Evolutionary conservation across 2,888 invertebrate species (phyloP).

Genomic region (Nebria brevicollis): DNA sequence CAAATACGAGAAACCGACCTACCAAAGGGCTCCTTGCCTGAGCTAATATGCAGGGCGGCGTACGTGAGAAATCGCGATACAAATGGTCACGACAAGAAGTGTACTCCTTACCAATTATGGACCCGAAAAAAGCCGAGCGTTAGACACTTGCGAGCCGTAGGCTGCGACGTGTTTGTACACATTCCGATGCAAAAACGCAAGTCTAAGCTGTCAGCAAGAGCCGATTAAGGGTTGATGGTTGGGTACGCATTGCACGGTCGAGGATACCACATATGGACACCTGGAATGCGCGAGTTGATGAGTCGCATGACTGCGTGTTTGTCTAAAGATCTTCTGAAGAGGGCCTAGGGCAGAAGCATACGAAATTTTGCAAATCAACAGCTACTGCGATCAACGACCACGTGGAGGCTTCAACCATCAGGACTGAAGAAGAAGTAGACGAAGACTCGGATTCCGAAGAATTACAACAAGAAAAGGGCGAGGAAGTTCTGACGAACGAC

Average conservation of each 20-base stretch:
- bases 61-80: constrained; percentile 35
- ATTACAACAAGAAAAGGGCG: no score
- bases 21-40: constrained; percentile 31
- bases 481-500: background rate
- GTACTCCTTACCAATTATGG: constrained; percentile 37
- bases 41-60: constrained; percentile 26
- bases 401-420: background rate
- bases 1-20: constrained; percentile 5
- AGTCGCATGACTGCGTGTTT: background rate
- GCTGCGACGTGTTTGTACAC: constrained; percentile 31
- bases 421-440: background rate
- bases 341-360: no score
- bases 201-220: constrained; percentile 46
- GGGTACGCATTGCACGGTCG: no score
- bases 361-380: no score
- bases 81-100: constrained; percentile 21
- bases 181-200: constrained; percentile 30
- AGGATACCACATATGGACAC: constrained; percentile 47
- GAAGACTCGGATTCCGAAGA: background rate
- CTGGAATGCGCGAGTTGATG: constrained; percentile 20
- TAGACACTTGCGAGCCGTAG: constrained; percentile 47
- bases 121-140: constrained; percentile 50
- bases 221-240: constrained; percentile 45
- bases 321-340: background rate
- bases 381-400: no score